Evolutionary conservation across 2,888 invertebrate species (phyloP).

Genomic region (Cephus pygmeus): DNA sequence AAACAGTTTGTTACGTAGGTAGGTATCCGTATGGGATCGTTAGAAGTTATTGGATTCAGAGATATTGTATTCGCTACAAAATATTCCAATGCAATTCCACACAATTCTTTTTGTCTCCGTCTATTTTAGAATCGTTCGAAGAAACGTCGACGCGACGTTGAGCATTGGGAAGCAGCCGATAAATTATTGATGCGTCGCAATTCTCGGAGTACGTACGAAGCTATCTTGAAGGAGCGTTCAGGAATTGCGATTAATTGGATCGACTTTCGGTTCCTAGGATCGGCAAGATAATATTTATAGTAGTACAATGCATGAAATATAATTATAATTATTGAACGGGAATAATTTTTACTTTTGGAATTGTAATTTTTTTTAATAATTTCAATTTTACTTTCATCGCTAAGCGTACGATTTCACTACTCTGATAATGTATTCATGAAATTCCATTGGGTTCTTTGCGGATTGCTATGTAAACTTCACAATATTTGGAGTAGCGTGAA

Average conservation of each 20-base stretch:
- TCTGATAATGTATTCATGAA: background rate
- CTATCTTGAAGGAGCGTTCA: background rate
- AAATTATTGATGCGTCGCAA: background rate
- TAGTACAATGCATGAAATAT: too few relatives aligned
- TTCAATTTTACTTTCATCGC: background rate
- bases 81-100: background rate
- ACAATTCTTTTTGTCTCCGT: background rate
- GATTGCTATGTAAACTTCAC: constrained; percentile 12
- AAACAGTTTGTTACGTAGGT: too few relatives aligned
- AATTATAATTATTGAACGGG: background rate
- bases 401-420: background rate
- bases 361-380: background rate
- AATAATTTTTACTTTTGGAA: background rate
- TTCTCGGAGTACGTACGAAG: background rate
- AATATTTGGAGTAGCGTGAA: constrained; percentile 29
- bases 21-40: background rate
- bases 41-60: background rate
- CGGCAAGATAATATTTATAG: background rate
- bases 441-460: background rate
- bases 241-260: background rate
- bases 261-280: background rate
- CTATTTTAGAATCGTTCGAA: background rate
- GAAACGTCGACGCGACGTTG: background rate
- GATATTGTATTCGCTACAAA: background rate
- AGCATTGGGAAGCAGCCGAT: background rate